Percentiles rank a stretch among this genome's conserved stretches.
Conservation (phyloP, 2,113 vertebrate genomes). For the Cephalophus harveyi region DNA sequence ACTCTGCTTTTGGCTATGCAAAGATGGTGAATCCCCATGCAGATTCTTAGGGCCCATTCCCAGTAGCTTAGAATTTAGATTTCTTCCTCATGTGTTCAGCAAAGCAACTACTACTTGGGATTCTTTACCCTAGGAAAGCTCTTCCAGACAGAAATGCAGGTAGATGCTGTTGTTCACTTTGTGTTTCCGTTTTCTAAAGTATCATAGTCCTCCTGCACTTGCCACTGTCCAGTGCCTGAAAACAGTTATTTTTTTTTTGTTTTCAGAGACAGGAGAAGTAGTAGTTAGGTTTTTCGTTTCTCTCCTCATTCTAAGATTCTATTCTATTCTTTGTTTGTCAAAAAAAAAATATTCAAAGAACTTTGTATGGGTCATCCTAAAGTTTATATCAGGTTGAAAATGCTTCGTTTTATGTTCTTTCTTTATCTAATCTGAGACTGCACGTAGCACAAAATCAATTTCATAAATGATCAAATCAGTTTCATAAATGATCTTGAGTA, state of each 20-base stretch:
- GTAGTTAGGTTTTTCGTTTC: neutral
- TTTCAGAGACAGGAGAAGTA: neutral
- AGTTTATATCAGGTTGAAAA: neutral
- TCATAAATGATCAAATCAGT: neutral
- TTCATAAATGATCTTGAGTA: neutral
- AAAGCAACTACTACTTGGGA: neutral
- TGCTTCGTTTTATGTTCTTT: neutral
- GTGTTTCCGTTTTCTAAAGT: neutral
- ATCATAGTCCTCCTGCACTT: neutral
- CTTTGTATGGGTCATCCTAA: neutral
- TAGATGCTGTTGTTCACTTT: neutral
- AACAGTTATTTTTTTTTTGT: neutral
- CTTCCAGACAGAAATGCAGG: neutral
- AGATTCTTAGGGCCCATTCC: neutral
- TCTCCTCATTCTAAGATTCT: neutral
- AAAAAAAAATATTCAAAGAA: neutral
- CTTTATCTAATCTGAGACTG: neutral
- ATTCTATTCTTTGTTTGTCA: neutral
- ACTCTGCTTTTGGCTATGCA: neutral
- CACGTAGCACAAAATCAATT: neutral
- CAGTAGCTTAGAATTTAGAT: neutral
- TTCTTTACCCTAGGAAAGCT: neutral
- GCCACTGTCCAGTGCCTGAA: neutral
- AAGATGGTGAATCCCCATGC: neutral
- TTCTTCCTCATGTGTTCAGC: neutral